Percentiles rank a stretch among this genome's conserved stretches.
These are phyloP conservation scores for Dicrurus megarhynchus DNA, from an alignment of 2,113 vertebrate genomes.

Conservation along the genomic window DNA sequence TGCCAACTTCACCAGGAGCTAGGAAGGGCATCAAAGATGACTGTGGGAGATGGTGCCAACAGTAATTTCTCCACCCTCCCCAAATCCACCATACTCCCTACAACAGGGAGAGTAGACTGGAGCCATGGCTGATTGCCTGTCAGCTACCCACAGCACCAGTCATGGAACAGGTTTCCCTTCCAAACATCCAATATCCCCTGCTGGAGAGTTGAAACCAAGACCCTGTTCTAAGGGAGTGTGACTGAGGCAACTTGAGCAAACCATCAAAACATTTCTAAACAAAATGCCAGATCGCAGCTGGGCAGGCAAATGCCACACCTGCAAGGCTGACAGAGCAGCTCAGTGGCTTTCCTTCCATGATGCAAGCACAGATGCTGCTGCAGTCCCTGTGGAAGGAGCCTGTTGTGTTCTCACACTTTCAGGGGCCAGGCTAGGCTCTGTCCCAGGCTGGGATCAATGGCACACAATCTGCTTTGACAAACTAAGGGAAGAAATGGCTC, in stretches of 20 bases:
- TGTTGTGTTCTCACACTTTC: background rate
- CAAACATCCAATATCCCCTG: background rate
- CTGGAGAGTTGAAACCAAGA: background rate
- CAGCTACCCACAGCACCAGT: background rate
- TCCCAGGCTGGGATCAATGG: background rate
- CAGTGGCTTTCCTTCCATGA: background rate
- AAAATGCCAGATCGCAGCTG: accelerated
- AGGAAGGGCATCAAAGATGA: background rate
- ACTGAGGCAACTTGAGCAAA: background rate
- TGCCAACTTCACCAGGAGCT: background rate
- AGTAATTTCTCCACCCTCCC: background rate
- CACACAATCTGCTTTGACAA: background rate
- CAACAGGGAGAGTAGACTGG: background rate
- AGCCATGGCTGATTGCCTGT: background rate
- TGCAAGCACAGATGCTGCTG: background rate
- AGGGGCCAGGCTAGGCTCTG: background rate
- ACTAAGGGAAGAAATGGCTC: background rate
- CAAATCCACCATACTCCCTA: background rate
- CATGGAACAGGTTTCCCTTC: background rate
- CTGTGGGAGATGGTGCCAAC: background rate
- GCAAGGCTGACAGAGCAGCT: background rate
- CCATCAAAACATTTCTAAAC: background rate
- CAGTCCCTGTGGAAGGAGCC: background rate
- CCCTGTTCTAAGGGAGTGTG: background rate
- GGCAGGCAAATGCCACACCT: background rate